Evolutionary conservation across 2,113 vertebrate species (phyloP).

Genomic region (Etheostoma spectabile): DNA sequence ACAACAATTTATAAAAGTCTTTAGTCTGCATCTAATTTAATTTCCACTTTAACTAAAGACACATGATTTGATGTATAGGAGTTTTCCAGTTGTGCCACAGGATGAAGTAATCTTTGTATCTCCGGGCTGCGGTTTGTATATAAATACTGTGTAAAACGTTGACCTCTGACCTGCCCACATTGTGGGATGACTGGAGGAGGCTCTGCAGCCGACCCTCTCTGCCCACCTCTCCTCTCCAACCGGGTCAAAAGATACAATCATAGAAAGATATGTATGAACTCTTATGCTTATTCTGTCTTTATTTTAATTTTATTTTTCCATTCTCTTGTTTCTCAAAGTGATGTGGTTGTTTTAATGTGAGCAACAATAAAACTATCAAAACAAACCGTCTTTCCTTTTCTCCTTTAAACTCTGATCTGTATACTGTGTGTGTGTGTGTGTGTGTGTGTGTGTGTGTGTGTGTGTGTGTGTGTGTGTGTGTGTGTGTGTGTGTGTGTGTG

Average conservation of each 20-base stretch:
- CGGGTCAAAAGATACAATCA: slow-evolving; percentile 42
- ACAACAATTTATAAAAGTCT: slow-evolving; percentile 24
- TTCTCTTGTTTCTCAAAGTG: slow-evolving; percentile 69
- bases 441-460: too few species aligned
- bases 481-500: too few species aligned
- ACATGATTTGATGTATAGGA: neutral
- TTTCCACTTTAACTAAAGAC: slow-evolving; percentile 18
- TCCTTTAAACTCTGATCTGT: slow-evolving; percentile 19
- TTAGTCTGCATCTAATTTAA: slow-evolving; percentile 11
- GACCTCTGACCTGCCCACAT: slow-evolving; percentile 47
- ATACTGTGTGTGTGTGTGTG: neutral
- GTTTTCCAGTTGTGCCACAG: slow-evolving; percentile 37
- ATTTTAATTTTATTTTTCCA: slow-evolving; percentile 52
- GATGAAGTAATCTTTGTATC: slow-evolving; percentile 39
- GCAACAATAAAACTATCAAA: slow-evolving; percentile 61
- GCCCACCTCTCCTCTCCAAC: slow-evolving; percentile 19
- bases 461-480: too few species aligned
- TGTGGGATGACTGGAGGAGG: slow-evolving; percentile 28
- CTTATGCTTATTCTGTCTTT: slow-evolving; percentile 53
- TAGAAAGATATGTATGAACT: slow-evolving; percentile 54
- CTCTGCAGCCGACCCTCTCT: slow-evolving; percentile 16
- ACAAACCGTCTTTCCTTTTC: slow-evolving; percentile 65
- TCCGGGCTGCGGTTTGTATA: slow-evolving; percentile 56
- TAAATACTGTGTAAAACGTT: slow-evolving; percentile 48
- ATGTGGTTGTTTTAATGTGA: slow-evolving; percentile 75